Evolutionary conservation across 2,797 vertebrate species (phyloP), one percentile per base, ranked within the genome.

Genomic region (Epinephelus malabaricus): DNA sequence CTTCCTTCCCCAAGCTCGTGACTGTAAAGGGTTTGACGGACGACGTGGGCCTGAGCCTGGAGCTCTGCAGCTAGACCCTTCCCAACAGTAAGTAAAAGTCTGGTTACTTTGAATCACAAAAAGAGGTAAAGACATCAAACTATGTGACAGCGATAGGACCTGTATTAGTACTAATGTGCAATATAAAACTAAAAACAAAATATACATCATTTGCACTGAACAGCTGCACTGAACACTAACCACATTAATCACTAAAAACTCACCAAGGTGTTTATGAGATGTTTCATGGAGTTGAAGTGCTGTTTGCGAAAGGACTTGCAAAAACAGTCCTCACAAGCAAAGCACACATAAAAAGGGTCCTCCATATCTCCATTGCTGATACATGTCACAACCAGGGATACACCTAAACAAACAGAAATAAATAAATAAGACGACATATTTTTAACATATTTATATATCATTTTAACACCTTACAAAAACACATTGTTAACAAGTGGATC

Each of bases 201-300:
- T 23, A 21, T 1, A 60, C 6, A 18, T 51, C 0, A 25, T 18
- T n/a, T 19, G 21, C 3, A 21, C 21, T 21, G 21, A 21, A 71
- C 2, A 18, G 15, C 34, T 40, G n/a, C 25, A 64, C 7, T 11
- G 21, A 25, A 64, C 18, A 59, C 49, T 21, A 51, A 43, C 13
- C 21, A 50, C 27, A 27, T 7, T 40, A 51, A 49, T 3, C 15
- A 34, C 12, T 59, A 10, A 11, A 40, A 50, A 9, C 3, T 92
- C 46, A 95, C 94, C 92, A 91, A 55, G 0, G 88, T 73, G 2
- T 23, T 18, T 45, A 91, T 64, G 40, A 91, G 30, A 70, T 94
- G 94, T 30, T 82, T 81, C 8, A 0, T 6, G 6, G 90, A 90
- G 13, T 27, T 4, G 2, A 94, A 60, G 70, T 94, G 94, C 13